These are phyloP conservation scores for Heliocidaris tuberculata DNA, from an alignment of 35 echinoderm and acorn worm species.

Conservation along the genomic window DNA sequence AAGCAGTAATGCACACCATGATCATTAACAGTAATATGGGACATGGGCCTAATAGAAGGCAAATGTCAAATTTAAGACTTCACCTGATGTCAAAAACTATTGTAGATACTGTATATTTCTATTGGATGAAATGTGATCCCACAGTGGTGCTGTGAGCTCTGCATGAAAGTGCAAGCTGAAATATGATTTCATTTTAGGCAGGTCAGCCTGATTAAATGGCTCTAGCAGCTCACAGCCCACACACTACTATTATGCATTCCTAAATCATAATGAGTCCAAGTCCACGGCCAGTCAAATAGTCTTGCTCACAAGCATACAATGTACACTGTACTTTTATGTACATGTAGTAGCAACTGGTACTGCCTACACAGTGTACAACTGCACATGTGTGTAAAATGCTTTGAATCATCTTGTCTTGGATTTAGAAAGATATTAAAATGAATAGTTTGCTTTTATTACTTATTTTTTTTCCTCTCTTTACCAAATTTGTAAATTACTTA, in stretches of 20 bases:
- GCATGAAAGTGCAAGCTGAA: not conserved
- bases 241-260: not conserved
- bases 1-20: not conserved
- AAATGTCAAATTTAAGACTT: too few relatives aligned
- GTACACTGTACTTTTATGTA: too few relatives aligned
- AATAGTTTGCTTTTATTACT: too few relatives aligned
- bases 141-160: not conserved
- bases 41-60: too few relatives aligned
- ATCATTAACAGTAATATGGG: not conserved
- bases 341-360: too few relatives aligned
- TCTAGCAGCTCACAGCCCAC: constrained; percentile 26
- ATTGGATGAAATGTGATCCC: not conserved
- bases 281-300: not conserved
- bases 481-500: too few relatives aligned
- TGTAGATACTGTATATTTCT: not conserved
- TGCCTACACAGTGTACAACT: too few relatives aligned
- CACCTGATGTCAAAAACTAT: not conserved
- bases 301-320: not conserved
- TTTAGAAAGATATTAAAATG: too few relatives aligned
- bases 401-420: too few relatives aligned
- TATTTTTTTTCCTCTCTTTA: too few relatives aligned
- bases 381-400: too few relatives aligned
- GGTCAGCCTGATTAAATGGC: not conserved
- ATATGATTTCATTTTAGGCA: not conserved
- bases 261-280: not conserved